These are phyloP conservation scores for Sarcophilus harrisii DNA, from an alignment of 2,797 vertebrate genomes.

Conservation along the genomic window DNA sequence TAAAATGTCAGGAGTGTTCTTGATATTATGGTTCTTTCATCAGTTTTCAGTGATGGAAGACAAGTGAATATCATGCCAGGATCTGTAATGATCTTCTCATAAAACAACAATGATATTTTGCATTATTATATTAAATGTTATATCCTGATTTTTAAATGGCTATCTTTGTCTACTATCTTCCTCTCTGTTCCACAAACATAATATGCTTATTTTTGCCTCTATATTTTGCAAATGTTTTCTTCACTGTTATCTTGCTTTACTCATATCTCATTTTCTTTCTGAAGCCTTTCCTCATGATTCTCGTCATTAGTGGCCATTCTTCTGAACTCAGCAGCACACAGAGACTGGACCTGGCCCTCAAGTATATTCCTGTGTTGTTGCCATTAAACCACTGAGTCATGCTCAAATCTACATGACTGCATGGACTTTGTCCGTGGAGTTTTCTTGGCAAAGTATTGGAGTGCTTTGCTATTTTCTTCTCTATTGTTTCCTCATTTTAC, in stretches of 20 bases:
- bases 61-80: neutral
- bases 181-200: neutral
- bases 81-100: neutral
- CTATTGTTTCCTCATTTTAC: neutral
- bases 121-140: neutral
- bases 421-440: neutral
- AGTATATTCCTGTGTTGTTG: neutral
- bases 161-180: neutral
- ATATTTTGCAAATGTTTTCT: neutral
- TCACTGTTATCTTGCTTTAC: neutral
- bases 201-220: neutral
- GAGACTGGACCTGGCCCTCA: neutral
- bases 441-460: neutral
- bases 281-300: neutral
- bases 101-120: neutral
- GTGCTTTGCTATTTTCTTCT: neutral
- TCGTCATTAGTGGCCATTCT: neutral
- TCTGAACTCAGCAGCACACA: neutral
- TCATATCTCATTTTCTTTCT: neutral
- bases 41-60: neutral
- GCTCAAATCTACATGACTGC: neutral
- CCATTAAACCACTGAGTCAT: neutral
- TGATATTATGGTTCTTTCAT: neutral
- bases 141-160: neutral
- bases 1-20: neutral